Percentiles rank a stretch among this genome's conserved stretches.
Evolutionary conservation across 2,888 invertebrate species (phyloP).

Genomic region (Nomada ferruginata): DNA sequence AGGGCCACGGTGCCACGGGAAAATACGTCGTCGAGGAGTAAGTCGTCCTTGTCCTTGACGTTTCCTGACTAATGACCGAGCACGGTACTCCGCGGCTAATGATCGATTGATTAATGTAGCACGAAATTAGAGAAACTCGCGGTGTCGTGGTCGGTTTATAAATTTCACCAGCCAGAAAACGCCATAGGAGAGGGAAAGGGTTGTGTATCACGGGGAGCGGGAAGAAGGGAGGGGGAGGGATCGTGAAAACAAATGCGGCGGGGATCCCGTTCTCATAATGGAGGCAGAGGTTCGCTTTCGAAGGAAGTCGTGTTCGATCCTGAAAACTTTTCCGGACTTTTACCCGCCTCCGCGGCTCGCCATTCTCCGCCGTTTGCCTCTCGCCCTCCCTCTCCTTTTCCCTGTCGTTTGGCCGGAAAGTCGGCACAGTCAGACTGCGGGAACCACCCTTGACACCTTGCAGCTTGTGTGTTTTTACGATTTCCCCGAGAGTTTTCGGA

Average conservation of each 20-base stretch:
- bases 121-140: conserved; percentile 63
- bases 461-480: conserved; percentile 49
- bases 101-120: conserved; percentile 70
- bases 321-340: conserved; percentile 66
- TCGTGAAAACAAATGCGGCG: conserved; percentile 66
- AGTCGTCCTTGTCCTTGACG: conserved; percentile 68
- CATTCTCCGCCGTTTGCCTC: conserved; percentile 23
- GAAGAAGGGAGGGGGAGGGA: conserved; percentile 20
- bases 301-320: conserved; percentile 70
- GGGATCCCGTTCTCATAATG: conserved; percentile 67
- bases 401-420: conserved; percentile 8
- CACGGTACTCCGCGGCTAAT: conserved; percentile 56
- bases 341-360: conserved; percentile 22
- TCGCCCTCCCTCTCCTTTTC: conserved; percentile 7
- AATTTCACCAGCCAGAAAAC: conserved; percentile 38
- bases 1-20: conserved; percentile 1
- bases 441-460: conserved; percentile 37
- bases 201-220: background rate
- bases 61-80: conserved; percentile 65
- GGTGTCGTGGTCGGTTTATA: conserved; percentile 29
- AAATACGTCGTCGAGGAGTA: conserved; percentile 39
- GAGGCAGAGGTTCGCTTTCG: conserved; percentile 58
- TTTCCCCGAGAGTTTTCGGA: conserved; percentile 36
- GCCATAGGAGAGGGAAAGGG: background rate
- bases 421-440: background rate